Base-by-base conservation (phyloP, 2,797 vertebrate genomes). In the Enteromius thamalakanensis region DNA sequence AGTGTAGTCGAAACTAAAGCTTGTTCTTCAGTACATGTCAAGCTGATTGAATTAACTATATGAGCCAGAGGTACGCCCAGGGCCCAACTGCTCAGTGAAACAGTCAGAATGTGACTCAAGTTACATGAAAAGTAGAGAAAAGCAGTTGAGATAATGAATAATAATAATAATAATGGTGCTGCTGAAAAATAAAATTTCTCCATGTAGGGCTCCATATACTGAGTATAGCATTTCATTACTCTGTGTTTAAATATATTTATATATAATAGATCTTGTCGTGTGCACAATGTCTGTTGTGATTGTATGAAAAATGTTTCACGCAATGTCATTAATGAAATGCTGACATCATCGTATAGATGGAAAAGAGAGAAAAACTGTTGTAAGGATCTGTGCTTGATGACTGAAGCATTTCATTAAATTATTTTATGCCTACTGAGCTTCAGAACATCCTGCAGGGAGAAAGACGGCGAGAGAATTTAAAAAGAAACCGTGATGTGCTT, bases 31-130 rank as follows among this genome's bases (percentile, higher is more conserved):
- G 32, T 80, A 55, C 17, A 23, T 53, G 76, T 65, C 81, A 82
- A 49, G 82, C 55, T 72, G 78, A 76, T 84, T 78, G 79, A 62
- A 84, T 87, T 64, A 77, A 82, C 70, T 53, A 51, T 68, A 84
- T 78, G 37, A 58, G 75, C 87, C 47, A 4, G 40, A 76, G 58
- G 81, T 62, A 75, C 67, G 55, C 29, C 67, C n/a, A n/a, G 55
- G 80, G 49, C 83, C 51, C 32, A 62, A 72, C n/a, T 65, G 45
- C 69, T 60, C 75, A 74, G 62, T 75, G 19, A 47, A 60, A 37
- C 51, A 67, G 71, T 79, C 51, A 77, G 29, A 51, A 85, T 58
- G 49, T 75, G 77, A 42, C 58, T 53, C 77, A 80, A 32, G 45
- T 65, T 7, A 23, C 26, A 64, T 23, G 60, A 29, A 29, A 37